Base-by-base conservation (phyloP, 1,140 invertebrate species). In the Plutomurus gul region DNA sequence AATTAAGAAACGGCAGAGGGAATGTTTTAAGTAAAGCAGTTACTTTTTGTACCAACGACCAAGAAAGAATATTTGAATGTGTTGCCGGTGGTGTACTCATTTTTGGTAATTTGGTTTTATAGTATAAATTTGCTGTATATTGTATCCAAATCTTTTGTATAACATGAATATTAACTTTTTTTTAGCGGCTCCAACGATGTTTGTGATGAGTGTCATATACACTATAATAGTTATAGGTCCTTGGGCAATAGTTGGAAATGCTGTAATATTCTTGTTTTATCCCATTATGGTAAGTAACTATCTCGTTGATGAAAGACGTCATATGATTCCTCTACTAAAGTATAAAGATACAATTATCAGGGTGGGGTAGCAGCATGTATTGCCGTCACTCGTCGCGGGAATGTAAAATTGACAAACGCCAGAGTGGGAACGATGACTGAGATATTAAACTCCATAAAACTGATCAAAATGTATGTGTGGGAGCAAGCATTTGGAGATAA, bases 381-480 rank as follows among this genome's bases (percentile, higher is more conserved):
- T 16, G 82, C 77, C 5, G 51, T 65, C 18, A 76, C 83, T 39
- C 76, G 84, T 25, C 72, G 81, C 3, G 76, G 78, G 36, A 84
- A 83, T 25, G 83, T 85, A 1, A 77, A 77, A 65, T 30, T 73
- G 18, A 85, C 84, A 8, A 84, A 85, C 74, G 20, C 76, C 22
- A 33, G 84, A 47, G 82, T 84, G 22, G 77, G 79, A 27, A 40
- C 84, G 1, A 85, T 85, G 84, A 85, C 77, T 60, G 84, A 85
- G 77, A 84, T 85, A 22, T 40, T 85, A 1, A 84, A 84, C 77
- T 84, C 79, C 30, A 84, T 85, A 77, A 76, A 84, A 11, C 73
- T 85, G 16, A 87, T 90, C 81, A 90, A 90, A 85, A 87, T 90
- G 87, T 89, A 90, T 82, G 89, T 86, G 3, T 90, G 89, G 89